phyloP scores from a whole-genome alignment of 1,140 invertebrate genomes.

The Drosophila eugracilis region DNA sequence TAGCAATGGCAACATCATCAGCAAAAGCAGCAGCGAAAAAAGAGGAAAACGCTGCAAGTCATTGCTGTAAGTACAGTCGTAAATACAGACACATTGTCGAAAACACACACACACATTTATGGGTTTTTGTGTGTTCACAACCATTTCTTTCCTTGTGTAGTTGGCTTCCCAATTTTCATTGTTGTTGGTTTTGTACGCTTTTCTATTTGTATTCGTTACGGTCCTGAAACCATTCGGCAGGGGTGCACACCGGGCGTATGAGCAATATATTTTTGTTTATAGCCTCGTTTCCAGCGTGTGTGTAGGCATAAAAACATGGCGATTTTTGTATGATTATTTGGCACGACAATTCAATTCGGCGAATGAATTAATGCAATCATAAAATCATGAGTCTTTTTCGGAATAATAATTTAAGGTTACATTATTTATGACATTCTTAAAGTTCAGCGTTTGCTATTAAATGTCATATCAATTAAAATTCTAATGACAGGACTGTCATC shows the following conservation, averaged over 20 bases:
- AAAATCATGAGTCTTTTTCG: background rate
- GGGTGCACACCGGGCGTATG: conserved; percentile 40
- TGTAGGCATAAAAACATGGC: conserved; percentile 34
- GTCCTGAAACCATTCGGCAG: conserved; percentile 24
- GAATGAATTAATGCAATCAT: conserved; percentile 13
- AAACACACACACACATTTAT: conserved; percentile 6
- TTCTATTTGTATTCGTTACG: conserved; percentile 47
- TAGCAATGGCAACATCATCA: conserved; percentile 29
- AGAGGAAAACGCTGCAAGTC: conserved; percentile 34
- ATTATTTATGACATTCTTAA: background rate
- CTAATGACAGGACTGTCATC: too few relatives aligned
- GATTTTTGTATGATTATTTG: conserved; percentile 25
- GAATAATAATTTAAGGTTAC: background rate
- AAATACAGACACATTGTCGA: conserved; percentile 21
- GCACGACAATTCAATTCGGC: background rate
- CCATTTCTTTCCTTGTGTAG: conserved; percentile 33
- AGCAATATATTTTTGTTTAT: conserved; percentile 58
- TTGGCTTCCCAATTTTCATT: conserved; percentile 17
- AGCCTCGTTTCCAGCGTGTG: conserved; percentile 39
- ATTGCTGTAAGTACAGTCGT: conserved; percentile 41
- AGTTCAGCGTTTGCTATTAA: too few relatives aligned
- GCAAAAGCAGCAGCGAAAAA: conserved; percentile 9
- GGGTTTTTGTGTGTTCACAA: conserved; percentile 27
- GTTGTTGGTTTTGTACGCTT: conserved; percentile 21
- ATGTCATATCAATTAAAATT: too few relatives aligned